Evolutionary conservation across 1,140 invertebrate species (phyloP).

Genomic region (Cydia amplana): DNA sequence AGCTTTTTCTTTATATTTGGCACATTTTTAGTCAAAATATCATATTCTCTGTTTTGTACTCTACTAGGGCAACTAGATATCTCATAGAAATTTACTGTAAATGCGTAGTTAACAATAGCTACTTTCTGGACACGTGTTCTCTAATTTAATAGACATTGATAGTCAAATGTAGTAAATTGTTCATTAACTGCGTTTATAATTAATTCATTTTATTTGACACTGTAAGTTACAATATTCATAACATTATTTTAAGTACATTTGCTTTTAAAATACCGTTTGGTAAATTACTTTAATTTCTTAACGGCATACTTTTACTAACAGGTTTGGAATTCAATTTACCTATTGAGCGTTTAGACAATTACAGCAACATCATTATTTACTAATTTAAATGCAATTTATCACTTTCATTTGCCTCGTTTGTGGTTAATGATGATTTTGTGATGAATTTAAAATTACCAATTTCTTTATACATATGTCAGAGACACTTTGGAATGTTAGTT

Average conservation of each 20-base stretch:
- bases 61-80: background rate
- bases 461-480: background rate
- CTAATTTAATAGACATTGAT: background rate
- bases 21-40: background rate
- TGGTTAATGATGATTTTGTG: background rate
- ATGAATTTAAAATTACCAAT: background rate
- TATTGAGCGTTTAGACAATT: background rate
- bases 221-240: background rate
- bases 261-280: background rate
- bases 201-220: background rate
- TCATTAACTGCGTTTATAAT: background rate
- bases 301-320: slow-evolving; percentile 37
- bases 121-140: slow-evolving; percentile 13
- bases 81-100: too few species aligned
- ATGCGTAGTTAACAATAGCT: background rate
- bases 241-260: slow-evolving; percentile 4
- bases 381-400: slow-evolving; percentile 43
- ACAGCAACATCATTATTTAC: slow-evolving; percentile 42
- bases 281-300: background rate
- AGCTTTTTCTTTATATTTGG: too few species aligned
- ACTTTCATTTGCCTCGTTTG: slow-evolving; percentile 8
- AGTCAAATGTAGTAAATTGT: background rate
- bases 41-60: background rate
- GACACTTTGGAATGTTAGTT: background rate
- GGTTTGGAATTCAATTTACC: slow-evolving; percentile 34